Percentiles rank a stretch among this genome's conserved stretches.
phyloP scores from a whole-genome alignment of 2,113 vertebrate genomes.

The Upupa epops region DNA sequence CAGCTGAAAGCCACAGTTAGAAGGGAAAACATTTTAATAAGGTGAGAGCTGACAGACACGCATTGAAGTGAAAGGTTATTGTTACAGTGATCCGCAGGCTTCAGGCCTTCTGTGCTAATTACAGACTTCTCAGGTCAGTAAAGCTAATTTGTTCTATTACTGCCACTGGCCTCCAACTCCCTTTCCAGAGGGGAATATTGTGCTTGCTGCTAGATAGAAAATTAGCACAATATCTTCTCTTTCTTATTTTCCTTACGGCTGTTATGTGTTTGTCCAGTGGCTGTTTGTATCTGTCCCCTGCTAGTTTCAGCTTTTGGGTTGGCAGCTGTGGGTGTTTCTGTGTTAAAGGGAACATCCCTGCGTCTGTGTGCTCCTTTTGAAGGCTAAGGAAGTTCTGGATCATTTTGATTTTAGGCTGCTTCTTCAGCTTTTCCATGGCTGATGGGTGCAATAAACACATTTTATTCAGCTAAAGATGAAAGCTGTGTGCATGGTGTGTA shows the following conservation, averaged over 20 bases:
- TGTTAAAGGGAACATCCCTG: background rate
- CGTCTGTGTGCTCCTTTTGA: background rate
- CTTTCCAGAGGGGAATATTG: background rate
- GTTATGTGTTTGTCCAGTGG: background rate
- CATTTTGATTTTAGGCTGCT: background rate
- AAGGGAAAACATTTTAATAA: slow-evolving; percentile 43
- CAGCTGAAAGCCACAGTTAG: slow-evolving; percentile 41
- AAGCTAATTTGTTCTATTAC: slow-evolving; percentile 19
- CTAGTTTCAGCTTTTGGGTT: background rate
- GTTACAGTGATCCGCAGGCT: slow-evolving; percentile 26
- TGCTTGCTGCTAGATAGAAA: background rate
- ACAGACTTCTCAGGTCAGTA: slow-evolving; percentile 6
- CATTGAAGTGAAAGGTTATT: slow-evolving; percentile 48
- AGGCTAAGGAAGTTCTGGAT: background rate
- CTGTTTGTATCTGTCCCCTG: background rate
- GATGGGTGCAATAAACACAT: background rate
- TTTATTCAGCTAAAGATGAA: background rate
- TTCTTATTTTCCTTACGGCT: background rate
- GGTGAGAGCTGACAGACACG: slow-evolving; percentile 25
- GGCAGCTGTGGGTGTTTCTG: background rate
- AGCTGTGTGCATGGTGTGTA: background rate
- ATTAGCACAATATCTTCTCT: background rate
- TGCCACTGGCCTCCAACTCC: background rate
- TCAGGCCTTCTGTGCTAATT: slow-evolving; percentile 48
- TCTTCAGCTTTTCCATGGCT: background rate